Base-by-base conservation (phyloP, 2,888 invertebrate species). In the Amblyteles armatorius region DNA sequence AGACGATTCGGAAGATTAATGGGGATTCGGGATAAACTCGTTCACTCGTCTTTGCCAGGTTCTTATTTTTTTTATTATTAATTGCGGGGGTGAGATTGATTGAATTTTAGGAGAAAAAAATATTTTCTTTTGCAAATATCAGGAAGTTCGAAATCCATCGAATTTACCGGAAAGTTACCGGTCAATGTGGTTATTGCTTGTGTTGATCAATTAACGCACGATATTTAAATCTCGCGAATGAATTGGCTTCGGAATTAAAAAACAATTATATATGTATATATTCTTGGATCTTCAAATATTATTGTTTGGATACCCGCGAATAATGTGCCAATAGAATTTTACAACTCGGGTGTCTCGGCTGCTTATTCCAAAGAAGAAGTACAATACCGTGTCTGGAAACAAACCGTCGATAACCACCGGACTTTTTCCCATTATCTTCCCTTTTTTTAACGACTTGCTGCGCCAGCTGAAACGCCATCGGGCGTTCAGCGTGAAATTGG, bases 11-110 rank as follows among this genome's bases (percentile, higher is more conserved):
- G 74, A 74, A 9, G 55, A 50, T 82, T 79, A 57, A 22, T 52
- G 63, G 78, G 78, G 65, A 67, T 68, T 74, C n/a, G 67, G 79
- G 74, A 82, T 63, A 74, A 79, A 83, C 74, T 84, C 74, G 74
- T 74, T 79, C 74, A 77, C 80, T 77, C 83, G 50, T 80, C 29
- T 40, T 80, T 72, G 40, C 36, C 55, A 73, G 44, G 67, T 73
- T 57, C 33, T 50, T 72, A 29, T n/a, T 74, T 33, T 57, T 57
- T 29, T 50, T 19, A 71, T 74, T 44, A 74, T 76, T 84, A 63
- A 71, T 79, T 74, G 57, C 71, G 55, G 65, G 65, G 78, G 48
- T 74, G 40, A 69, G 11, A 73, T 50, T 52, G 33, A 74, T 29
- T 29, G 22, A n/a, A 69, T 57, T 57, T 26, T 26, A 26, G 11